Percentiles rank a stretch among this genome's conserved stretches.
These are phyloP conservation scores for Asarcornis scutulata DNA, from an alignment of 2,113 vertebrate genomes.

Conservation along the genomic window DNA sequence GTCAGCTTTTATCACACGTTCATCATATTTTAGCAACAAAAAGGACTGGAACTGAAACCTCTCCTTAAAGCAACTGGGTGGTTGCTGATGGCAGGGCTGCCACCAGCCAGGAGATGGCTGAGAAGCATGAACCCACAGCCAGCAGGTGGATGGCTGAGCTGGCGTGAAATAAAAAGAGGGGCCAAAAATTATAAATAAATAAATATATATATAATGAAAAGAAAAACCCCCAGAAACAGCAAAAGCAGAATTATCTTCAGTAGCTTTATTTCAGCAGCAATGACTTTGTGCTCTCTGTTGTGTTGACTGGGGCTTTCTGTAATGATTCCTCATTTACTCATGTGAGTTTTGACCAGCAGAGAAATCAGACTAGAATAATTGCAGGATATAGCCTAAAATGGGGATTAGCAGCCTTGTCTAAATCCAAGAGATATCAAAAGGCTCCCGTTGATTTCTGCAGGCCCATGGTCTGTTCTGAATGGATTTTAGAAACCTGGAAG, in stretches of 20 bases:
- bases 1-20: neutral
- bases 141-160: neutral
- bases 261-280: neutral
- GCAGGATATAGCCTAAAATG: neutral
- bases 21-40: neutral
- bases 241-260: neutral
- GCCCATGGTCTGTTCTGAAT: neutral
- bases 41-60: neutral
- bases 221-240: neutral
- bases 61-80: neutral
- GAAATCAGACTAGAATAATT: neutral
- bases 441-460: neutral
- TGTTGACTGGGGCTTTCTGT: neutral
- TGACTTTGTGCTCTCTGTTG: neutral
- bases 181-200: too few relatives aligned
- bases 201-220: neutral
- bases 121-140: neutral
- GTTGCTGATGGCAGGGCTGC: neutral
- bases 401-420: neutral
- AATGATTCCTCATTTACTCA: neutral
- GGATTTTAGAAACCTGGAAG: neutral
- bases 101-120: neutral
- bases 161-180: neutral
- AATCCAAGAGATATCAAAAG: conserved; percentile 12
- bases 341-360: neutral